These are phyloP conservation scores for Channa striata DNA, from an alignment of 2,797 vertebrate genomes.

Conservation along the genomic window DNA sequence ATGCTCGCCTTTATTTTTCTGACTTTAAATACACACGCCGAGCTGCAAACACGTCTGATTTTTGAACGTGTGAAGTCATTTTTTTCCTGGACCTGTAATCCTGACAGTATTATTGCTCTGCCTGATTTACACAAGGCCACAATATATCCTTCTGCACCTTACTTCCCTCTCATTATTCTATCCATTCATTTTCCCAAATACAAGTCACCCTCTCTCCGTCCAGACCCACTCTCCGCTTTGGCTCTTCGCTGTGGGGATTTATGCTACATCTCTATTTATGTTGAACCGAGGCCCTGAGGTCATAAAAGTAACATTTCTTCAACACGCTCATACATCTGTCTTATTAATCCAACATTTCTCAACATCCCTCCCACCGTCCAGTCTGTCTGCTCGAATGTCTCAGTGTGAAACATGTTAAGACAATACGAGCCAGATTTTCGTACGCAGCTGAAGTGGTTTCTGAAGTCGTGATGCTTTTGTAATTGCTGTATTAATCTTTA, in stretches of 20 bases:
- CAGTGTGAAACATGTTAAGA: constrained; percentile 46
- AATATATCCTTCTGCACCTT: constrained; percentile 20
- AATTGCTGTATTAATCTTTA: constrained; percentile 37
- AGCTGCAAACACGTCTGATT: neutral
- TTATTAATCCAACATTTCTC: constrained; percentile 70
- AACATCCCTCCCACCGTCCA: constrained; percentile 26
- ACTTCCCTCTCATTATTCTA: constrained; percentile 32
- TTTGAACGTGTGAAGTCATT: constrained; percentile 11
- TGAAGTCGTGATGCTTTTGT: constrained; percentile 21
- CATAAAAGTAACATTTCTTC: constrained; percentile 80
- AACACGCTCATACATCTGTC: constrained; percentile 72
- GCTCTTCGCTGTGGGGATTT: constrained; percentile 66
- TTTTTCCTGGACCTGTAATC: neutral
- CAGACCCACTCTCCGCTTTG: constrained; percentile 47
- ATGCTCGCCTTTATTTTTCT: neutral
- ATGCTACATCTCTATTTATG: constrained; percentile 75
- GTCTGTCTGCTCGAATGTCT: constrained; percentile 35
- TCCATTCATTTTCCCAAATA: constrained; percentile 32
- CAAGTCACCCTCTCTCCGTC: constrained; percentile 23
- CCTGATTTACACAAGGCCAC: constrained; percentile 34
- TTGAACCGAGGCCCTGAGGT: constrained; percentile 68
- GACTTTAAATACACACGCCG: neutral
- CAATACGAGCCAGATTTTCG: constrained; percentile 44
- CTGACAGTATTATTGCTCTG: constrained; percentile 19
- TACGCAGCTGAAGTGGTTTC: constrained; percentile 15